Evolutionary conservation across 92 coral and sea anemone genomes (phyloP), one percentile per base, ranked within the genome.

Genomic region (Epizoanthus rinbou): DNA sequence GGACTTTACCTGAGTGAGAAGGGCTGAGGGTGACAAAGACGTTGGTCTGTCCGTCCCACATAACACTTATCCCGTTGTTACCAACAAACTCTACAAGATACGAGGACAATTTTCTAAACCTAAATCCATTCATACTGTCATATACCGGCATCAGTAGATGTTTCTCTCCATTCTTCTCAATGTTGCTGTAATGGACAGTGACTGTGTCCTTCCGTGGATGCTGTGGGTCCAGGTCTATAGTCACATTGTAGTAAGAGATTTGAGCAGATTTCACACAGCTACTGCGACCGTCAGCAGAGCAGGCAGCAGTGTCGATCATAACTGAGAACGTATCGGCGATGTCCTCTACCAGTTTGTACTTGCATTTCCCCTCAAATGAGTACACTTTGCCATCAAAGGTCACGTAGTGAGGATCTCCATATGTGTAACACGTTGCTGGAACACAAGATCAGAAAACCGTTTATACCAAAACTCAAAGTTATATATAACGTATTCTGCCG

Each of bases 221-320:
- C n/a, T 74, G 57, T 50, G 87, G 87, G 22, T 82, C 85, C 79
- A 89, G 86, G 47, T 87, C 85, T 64, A 87, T 58, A 64, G 93
- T 85, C 18, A 83, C 85, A 74, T 86, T 89, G 87, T 87, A 87
- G 75, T 89, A 92, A 25, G 81, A 80, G 3, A 88, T 86, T n/a
- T 83, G 87, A 16, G 90, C 95, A 3, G 95, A 86, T 73, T 92
- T 92, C n/a, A 90, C 92, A 57, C 95, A 92, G 75, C 91, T 82
- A 64, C 88, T 83, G 31, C 73, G 74, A 54, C 88, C 84, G 73
- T 82, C 88, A 47, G 91, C 72, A 54, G 89, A 88, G 57, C 95
- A 92, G 6, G 91, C 83, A 31, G 84, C 90, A 56, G 92, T 92
- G 72, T 92, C 83, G 60, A 92, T 88, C 82, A 87, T 66, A 45